These are phyloP conservation scores for Hippocampus abdominalis DNA, from an alignment of 2,113 vertebrate species.

Conservation along the genomic window DNA sequence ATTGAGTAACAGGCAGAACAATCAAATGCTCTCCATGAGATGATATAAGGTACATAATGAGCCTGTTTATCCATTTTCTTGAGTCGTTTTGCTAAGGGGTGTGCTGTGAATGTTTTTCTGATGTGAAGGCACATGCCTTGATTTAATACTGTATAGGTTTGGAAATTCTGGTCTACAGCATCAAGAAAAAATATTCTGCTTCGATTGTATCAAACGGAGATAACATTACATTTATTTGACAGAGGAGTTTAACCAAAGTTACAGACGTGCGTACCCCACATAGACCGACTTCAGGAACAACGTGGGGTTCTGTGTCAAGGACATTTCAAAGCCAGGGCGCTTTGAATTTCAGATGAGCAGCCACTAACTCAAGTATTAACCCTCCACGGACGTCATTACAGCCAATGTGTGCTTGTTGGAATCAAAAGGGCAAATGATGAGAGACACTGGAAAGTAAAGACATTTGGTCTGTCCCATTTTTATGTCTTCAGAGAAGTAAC, in stretches of 20 bases:
- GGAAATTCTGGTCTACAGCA: not conserved
- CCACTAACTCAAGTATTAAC: conserved; percentile 1
- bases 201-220: not conserved
- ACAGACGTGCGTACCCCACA: not conserved
- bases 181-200: conserved; percentile 1
- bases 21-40: too few relatives aligned
- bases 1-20: too few relatives aligned
- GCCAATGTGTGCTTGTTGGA: not conserved
- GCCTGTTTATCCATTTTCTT: too few relatives aligned
- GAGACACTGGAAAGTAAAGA: not conserved
- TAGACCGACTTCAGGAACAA: conserved; percentile 1
- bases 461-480: not conserved
- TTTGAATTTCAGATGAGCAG: conserved; percentile 5
- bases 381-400: not conserved
- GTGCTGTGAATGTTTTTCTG: too few relatives aligned
- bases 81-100: too few relatives aligned
- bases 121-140: too few relatives aligned
- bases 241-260: not conserved
- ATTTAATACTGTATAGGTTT: too few relatives aligned
- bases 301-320: conserved; percentile 5
- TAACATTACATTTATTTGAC: not conserved
- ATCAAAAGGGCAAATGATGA: conserved; percentile 8
- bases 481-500: not conserved
- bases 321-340: conserved; percentile 6
- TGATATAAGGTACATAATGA: too few relatives aligned